Evolutionary conservation across 2,888 invertebrate species (phyloP).

Genomic region (Halictus ligatus): DNA sequence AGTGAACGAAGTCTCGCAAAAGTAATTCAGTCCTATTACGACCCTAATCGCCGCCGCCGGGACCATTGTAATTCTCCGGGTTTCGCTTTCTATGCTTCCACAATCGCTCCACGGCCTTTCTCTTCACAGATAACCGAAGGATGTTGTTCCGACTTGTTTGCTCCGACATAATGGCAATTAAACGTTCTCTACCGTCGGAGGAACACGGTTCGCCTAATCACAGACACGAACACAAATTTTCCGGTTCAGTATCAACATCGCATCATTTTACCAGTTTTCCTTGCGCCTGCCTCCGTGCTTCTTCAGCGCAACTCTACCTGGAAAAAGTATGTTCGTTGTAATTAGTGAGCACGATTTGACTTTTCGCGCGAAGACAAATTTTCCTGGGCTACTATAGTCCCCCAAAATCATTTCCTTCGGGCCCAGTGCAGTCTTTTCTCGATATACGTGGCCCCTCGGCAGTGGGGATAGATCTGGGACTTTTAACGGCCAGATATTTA

Average conservation of each 20-base stretch:
- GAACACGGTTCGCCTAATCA: not conserved
- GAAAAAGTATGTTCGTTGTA: not conserved
- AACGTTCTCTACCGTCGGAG: not conserved
- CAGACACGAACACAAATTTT: not conserved
- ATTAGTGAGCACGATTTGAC: not conserved
- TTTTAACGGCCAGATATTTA: too few relatives aligned
- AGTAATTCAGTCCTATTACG: not conserved
- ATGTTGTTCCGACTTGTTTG: not conserved
- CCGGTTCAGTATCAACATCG: not conserved
- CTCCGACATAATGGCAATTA: not conserved
- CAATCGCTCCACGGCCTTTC: slow-evolving; percentile 32
- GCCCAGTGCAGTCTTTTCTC: not conserved
- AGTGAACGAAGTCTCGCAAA: not conserved
- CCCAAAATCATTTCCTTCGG: not conserved
- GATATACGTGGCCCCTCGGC: too few relatives aligned
- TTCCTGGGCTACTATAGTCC: not conserved
- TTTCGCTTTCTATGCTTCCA: slow-evolving; percentile 44
- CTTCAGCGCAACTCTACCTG: not conserved
- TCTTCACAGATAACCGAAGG: slow-evolving; percentile 14
- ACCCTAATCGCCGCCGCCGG: slow-evolving; percentile 25
- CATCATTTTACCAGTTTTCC: not conserved
- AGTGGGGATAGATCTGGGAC: too few relatives aligned
- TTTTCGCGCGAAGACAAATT: not conserved
- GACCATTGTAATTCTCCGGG: slow-evolving; percentile 30
- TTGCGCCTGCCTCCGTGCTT: not conserved